Conservation (phyloP, 2,113 vertebrate species). For the Charina bottae region DNA sequence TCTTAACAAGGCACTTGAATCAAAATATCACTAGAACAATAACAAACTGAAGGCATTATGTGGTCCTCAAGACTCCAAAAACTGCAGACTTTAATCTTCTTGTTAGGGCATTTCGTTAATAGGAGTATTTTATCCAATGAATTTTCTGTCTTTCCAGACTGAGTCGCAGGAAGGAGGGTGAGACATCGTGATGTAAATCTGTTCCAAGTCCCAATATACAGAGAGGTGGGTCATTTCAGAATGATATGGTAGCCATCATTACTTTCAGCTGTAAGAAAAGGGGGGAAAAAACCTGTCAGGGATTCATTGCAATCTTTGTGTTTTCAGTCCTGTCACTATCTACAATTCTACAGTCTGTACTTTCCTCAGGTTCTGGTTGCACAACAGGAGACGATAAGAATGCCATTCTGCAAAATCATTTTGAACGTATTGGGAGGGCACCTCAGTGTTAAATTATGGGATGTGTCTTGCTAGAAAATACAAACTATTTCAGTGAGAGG, state of each 20-base stretch:
- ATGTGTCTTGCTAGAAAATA: neutral
- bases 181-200: constrained; percentile 57
- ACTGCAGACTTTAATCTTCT: constrained; percentile 49
- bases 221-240: constrained; percentile 80
- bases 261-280: constrained; percentile 82
- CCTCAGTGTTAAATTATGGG: neutral
- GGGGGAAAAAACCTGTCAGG: constrained; percentile 13
- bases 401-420: neutral
- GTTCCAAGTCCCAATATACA: constrained; percentile 53
- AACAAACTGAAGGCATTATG: constrained; percentile 50
- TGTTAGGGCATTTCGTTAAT: constrained; percentile 50
- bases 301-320: neutral
- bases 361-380: constrained; percentile 14
- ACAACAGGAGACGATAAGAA: neutral
- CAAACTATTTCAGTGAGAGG: neutral
- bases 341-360: neutral
- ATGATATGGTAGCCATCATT: constrained; percentile 87
- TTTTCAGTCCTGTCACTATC: constrained; percentile 6
- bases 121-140: constrained; percentile 55
- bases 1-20: constrained; percentile 49
- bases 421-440: neutral
- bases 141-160: constrained; percentile 57
- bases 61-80: constrained; percentile 17
- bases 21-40: constrained; percentile 44
- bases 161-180: constrained; percentile 51